Percentiles rank a stretch among this genome's conserved stretches.
These are phyloP conservation scores for Pristionchus pacificus DNA, from an alignment of 1,140 invertebrate species.

Conservation along the genomic window DNA sequence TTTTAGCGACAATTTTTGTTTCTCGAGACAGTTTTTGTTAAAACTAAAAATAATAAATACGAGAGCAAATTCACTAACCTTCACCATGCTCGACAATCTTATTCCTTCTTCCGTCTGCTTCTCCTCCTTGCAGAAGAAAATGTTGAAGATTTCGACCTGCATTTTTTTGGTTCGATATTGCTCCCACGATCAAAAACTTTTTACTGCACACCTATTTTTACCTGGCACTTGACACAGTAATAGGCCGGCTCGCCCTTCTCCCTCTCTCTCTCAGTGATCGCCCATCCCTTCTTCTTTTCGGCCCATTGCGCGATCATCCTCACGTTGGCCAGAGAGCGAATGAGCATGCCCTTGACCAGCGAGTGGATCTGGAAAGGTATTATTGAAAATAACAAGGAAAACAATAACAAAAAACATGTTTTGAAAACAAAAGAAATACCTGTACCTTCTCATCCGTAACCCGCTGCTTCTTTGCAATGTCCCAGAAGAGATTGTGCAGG, in stretches of 20 bases:
- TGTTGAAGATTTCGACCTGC: constrained; percentile 93
- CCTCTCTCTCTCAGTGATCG: constrained; percentile 88
- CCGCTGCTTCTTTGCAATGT: constrained; percentile 91
- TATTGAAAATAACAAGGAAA: neutral
- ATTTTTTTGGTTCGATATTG: constrained; percentile 32
- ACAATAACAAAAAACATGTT: neutral
- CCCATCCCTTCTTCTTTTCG: constrained; percentile 75
- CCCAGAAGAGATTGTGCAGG: constrained; percentile 97
- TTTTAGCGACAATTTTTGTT: too few relatives aligned
- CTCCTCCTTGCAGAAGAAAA: constrained; percentile 91
- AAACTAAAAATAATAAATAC: too few relatives aligned
- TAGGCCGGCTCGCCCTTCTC: constrained; percentile 91
- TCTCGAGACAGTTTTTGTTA: too few relatives aligned
- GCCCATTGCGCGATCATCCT: constrained; percentile 81
- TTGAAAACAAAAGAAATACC: neutral
- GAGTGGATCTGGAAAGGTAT: constrained; percentile 67
- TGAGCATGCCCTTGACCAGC: constrained; percentile 78
- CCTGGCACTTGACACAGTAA: constrained; percentile 96
- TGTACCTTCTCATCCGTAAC: constrained; percentile 76
- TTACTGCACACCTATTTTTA: constrained; percentile 58
- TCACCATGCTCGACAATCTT: too few relatives aligned
- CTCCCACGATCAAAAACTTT: constrained; percentile 11
- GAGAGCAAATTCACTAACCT: too few relatives aligned
- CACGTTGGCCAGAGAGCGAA: constrained; percentile 68
- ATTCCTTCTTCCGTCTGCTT: too few relatives aligned